Evolutionary conservation across 23 tunicate genomes (phyloP), one percentile per base, ranked within the genome.

Genomic region (Ciona savignyi): DNA sequence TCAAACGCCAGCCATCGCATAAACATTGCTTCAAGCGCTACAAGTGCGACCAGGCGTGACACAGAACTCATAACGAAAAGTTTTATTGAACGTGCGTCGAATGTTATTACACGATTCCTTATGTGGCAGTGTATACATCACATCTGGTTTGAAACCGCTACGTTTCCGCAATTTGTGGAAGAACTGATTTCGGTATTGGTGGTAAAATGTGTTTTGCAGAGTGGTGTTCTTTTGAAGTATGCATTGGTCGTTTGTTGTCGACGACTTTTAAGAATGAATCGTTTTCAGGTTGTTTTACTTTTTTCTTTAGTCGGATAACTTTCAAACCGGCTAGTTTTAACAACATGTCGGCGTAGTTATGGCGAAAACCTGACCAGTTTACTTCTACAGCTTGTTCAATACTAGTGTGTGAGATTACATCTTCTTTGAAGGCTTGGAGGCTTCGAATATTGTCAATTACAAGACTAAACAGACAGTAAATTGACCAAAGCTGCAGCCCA

Each of bases 381-480:
- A 26, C n/a, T 22, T 61, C 28, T 28, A 70, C 66, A 19, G 93
- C 80, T 15, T 30, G 34, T 29, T 27, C 2, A 4, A 86, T 19
- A 27, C 66, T 65, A 3, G 15, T 42, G 51, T 85, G 76, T 0
- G 62, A 34, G 1, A 20, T 30, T 1, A 11, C 22, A 30, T 73
- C 67, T 29, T 77, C 73, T 26, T 71, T 72, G 3, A 82, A 20
- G 6, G 33, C 61, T 60, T 88, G 87, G 72, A 88, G 81, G 35
- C 65, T 70, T 15, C 74, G 73, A 4, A 88, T 88, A 66, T 88
- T 82, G 61, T 85, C 96, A 27, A 77, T 74, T 20, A 82, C 86
- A 25, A 88, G 62, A 35, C 81, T 74, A 33, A 80, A 85, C 6
- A 88, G 75, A 63, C 87, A 88, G 60, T 88, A 88, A 67, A 78